Evolutionary conservation across 2,888 invertebrate genomes (phyloP).

Genomic region (Drosophila monieri): DNA sequence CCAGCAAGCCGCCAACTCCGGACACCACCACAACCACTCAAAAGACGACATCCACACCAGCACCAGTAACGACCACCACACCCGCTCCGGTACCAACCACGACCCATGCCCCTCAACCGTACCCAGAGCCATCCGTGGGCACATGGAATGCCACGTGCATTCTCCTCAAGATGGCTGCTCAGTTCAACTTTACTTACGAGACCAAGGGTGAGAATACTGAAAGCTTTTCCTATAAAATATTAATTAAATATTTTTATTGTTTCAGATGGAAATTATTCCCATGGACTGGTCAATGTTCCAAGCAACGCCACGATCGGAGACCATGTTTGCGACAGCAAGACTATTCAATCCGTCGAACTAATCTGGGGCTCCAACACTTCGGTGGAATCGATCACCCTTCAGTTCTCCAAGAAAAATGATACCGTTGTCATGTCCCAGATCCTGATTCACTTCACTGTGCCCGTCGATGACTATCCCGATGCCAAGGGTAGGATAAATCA

Average conservation of each 20-base stretch:
- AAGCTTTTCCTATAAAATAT: background rate
- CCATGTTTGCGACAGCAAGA: conserved; percentile 82
- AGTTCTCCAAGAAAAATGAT: conserved; percentile 84
- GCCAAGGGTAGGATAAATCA: conserved; percentile 71
- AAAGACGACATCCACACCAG: conserved; percentile 69
- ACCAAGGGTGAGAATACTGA: conserved; percentile 69
- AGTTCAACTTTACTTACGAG: conserved; percentile 86
- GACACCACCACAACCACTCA: conserved; percentile 33
- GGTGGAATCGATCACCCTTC: conserved; percentile 80
- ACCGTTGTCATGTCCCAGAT: conserved; percentile 78
- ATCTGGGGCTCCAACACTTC: conserved; percentile 67
- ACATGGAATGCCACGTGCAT: conserved; percentile 88
- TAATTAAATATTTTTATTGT: background rate
- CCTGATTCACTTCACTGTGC: conserved; percentile 71
- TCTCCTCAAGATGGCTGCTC: conserved; percentile 87
- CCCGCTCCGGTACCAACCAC: conserved; percentile 46
- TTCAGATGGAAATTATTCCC: conserved; percentile 78
- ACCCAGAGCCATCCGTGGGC: conserved; percentile 82
- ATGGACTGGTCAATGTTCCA: conserved; percentile 84
- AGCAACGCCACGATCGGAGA: conserved; percentile 80
- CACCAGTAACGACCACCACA: conserved; percentile 41
- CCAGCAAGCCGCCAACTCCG: conserved; percentile 59
- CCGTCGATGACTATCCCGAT: conserved; percentile 81
- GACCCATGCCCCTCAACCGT: conserved; percentile 77
- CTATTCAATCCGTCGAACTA: conserved; percentile 84